Base-by-base conservation (phyloP, 1,140 invertebrate genomes). In the Drosophila micromelanica region DNA sequence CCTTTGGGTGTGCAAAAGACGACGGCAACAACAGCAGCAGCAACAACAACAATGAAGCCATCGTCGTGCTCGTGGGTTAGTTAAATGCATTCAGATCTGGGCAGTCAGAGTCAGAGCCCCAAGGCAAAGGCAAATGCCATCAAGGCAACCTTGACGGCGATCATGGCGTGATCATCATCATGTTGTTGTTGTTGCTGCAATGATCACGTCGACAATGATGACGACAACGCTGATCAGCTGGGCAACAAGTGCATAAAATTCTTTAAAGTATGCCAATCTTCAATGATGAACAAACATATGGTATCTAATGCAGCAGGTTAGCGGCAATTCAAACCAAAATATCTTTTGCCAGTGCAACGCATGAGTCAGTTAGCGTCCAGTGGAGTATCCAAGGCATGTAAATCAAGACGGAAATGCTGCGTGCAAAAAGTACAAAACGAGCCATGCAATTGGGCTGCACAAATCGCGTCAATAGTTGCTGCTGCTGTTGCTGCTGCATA, bases 351-450 rank as follows among this genome's bases (percentile, higher is more conserved):
- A 15, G 6, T 15, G 30, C 49, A 52, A 35, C 49, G 3, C 11
- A 68, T 68, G 65, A 68, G 46, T 68, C 65, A 17, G 9, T 40
- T 15, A n/a, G 54, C 17, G 40, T 51, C 12, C 57, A 43, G 45
- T 11, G 13, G 5, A 13, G 38, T 51, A 59, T 56, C 51, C 68
- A 42, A 8, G n/a, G 15, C 32, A 63, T 78, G 81, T 78, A 86
- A 86, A 87, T 78, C 75, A 89, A 82, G 82, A 89, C 84, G 79
- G 82, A 87, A 87, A 87, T 89, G 84, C 82, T 77, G 78, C 78
- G 61, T 89, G 82, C 75, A 85, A 85, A 85, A 78, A 86, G 64
- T 73, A 61, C 76, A 87, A 89, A 87, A 87, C 82, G 82, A 89
- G 68, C 76, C 82, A 71, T 87, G 84, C 84, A 84, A 87, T 87